Base-by-base conservation (phyloP, 1,140 invertebrate species). In the Octopus sinensis region DNA sequence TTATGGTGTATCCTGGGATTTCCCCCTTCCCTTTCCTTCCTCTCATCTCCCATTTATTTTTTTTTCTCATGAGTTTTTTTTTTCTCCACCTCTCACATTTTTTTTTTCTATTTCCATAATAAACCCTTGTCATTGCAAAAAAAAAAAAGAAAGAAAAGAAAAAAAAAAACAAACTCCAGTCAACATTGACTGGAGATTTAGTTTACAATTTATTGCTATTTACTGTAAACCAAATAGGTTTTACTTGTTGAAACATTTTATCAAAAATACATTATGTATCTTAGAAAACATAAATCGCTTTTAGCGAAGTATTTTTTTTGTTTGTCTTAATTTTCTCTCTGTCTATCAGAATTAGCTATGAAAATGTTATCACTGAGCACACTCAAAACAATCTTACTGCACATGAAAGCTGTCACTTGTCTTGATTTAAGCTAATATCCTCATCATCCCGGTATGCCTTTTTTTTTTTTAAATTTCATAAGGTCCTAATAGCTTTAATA, bases 221-320 rank as follows among this genome's bases (percentile, higher is more conserved):
- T 13, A 13, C 30, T 73, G 68, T 23, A 73, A 73, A 73, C 68
- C 68, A 73, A 23, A 73, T 73, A 73, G 68, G 68, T 7, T 73
- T 73, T 73, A n/a, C 30, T 73, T 73, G 68, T 10, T 10, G 7
- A 17, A 73, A 73, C 17, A 73, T 10, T 10, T 73, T 12, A 9
- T 23, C 7, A 73, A 73, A 73, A 73, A 73, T 13, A 13, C 6
- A 7, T n/a, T 10, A n/a, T 73, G 68, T 73, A 73, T 73, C 30
- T 73, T 73, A 73, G 68, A 6, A 43, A 73, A 73, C 68, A 73
- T 73, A 73, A 73, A n/a, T 73, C 68, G 68, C 68, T 73, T 73
- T 73, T 23, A 73, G 68, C 68, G 68, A 23, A 73, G 30, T 73
- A 23, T 13, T 73, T 73, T 73, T 73, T 23, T 73, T 43, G 30